phyloP scores from a whole-genome alignment of 37 sponge, comb jelly and placozoan genomes.

The Cladorhizidae sp. region DNA sequence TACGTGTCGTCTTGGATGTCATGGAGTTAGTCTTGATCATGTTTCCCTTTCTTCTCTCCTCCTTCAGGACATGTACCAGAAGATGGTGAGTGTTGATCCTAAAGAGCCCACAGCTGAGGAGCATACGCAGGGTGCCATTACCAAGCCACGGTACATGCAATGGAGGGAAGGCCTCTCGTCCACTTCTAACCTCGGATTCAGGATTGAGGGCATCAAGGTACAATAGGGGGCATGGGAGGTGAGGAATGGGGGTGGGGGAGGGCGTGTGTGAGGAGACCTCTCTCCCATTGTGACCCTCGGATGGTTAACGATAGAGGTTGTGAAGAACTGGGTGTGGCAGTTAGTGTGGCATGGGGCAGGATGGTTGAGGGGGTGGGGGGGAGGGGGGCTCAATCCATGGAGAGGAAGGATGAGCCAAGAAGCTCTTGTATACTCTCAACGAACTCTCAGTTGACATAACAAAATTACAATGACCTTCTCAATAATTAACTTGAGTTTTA shows the following conservation, averaged over 20 bases:
- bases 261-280: neutral
- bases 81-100: constrained; percentile 94
- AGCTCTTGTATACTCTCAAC: too few species aligned
- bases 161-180: constrained; percentile 93
- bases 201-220: constrained; percentile 98
- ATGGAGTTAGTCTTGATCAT: neutral
- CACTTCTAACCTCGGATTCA: constrained; percentile 87
- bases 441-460: too few species aligned
- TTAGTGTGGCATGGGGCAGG: too few species aligned
- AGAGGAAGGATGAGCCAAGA: too few species aligned
- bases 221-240: neutral
- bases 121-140: constrained; percentile 82
- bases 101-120: constrained; percentile 92
- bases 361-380: too few species aligned
- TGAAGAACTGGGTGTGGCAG: too few species aligned
- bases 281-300: too few species aligned
- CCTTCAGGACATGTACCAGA: constrained; percentile 94
- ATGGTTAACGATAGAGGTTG: too few species aligned
- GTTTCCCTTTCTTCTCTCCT: constrained; percentile 14
- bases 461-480: too few species aligned
- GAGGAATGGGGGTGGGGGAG: neutral
- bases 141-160: constrained; percentile 98
- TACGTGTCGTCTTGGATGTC: too few species aligned
- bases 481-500: too few species aligned
- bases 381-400: too few species aligned